Evolutionary conservation across 92 coral and sea anemone genomes (phyloP), one percentile per base, ranked within the genome.

Genomic region (Anthopleura xanthogrammica): DNA sequence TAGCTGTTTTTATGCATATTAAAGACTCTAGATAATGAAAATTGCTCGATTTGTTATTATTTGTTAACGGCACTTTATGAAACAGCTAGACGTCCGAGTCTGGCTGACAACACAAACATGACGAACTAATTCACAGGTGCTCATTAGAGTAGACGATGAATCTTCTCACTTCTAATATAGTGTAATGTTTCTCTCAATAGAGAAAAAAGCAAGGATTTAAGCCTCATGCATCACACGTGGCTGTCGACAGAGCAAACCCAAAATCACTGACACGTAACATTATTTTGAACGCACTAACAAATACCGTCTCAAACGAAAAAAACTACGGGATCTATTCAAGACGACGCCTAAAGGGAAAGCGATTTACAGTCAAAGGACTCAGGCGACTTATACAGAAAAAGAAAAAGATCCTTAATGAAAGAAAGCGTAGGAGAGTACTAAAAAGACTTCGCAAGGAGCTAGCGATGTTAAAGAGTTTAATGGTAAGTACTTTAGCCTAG

Each of bases 191-290:
- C 55, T 40, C 57, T 80, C 24, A 19, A 43, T 56, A 80, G 83
- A 62, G 41, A 80, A 80, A 42, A 64, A 80, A 72, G 71, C 70
- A 52, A 62, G 71, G 75, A 60, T 80, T 20, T n/a, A 60, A 20
- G 75, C 76, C 83, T 50, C 83, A 80, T 80, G 83, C 9, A 22
- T 12, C n/a, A 16, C 83, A 80, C 83, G 83, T 80, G 83, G 70
- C 57, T 16, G 78, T 72, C 41, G 71, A 80, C 75, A 48, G 60
- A 80, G 42, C 75, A 17, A 75, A 4, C 54, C 39, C 71, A 1
- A 64, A 80, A 24, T 60, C 83, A 43, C 9, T 79, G 72, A 79
- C 82, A 79, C 82, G 73, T 55, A n/a, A 79, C 82, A 41, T 43
- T n/a, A 29, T 56, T 40, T 52, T 54, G 19, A 77, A 77, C 68